Percentiles rank a stretch among this genome's conserved stretches.
Conservation (phyloP, 2,113 vertebrate species). For the Lepus europaeus region DNA sequence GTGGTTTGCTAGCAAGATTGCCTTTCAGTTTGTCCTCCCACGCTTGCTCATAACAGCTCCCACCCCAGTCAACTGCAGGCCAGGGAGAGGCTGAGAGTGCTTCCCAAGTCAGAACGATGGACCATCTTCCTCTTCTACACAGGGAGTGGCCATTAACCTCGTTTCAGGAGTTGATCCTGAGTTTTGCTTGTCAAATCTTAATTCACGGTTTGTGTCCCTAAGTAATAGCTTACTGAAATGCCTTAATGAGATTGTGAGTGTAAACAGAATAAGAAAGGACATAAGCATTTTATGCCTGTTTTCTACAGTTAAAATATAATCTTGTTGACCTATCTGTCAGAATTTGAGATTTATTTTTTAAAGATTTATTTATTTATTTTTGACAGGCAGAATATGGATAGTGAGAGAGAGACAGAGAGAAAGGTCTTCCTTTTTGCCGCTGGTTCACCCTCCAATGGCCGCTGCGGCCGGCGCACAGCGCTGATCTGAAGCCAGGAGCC, state of each 20-base stretch:
- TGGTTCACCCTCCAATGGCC: no score
- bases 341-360: not conserved
- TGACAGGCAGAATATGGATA: no score
- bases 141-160: constrained; percentile 16
- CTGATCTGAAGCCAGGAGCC: no score
- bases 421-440: no score
- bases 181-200: constrained; percentile 44
- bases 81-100: not conserved
- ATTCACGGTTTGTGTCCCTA: constrained; percentile 17
- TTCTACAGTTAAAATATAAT: constrained; percentile 26
- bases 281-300: constrained; percentile 7
- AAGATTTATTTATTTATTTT: no score
- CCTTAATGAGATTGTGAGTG: not conserved
- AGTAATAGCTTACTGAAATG: constrained; percentile 57
- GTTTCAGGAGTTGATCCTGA: not conserved
- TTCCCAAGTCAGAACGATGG: constrained; percentile 12
- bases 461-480: no score
- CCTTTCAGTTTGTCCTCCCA: constrained; percentile 22
- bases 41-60: not conserved
- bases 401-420: no score
- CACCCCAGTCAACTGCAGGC: not conserved
- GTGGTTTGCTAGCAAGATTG: constrained; percentile 21
- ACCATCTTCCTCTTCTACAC: not conserved
- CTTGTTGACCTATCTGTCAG: not conserved
- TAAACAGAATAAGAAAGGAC: not conserved